These are phyloP conservation scores for Microcebus griseorufus DNA, from an alignment of 2,113 vertebrate species.

Conservation along the genomic window DNA sequence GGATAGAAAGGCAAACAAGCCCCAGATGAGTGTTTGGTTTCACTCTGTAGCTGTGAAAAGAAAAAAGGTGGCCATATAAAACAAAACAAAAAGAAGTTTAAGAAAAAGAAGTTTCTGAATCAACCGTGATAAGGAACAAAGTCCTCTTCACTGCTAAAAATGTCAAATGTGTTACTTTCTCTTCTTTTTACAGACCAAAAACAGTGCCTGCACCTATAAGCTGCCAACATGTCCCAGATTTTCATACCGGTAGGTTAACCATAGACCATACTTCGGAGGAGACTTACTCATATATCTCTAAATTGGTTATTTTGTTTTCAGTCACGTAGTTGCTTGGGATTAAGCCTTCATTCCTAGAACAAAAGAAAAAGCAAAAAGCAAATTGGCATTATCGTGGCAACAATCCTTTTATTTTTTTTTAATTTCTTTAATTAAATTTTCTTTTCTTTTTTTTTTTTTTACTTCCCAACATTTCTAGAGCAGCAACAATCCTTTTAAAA, in stretches of 20 bases:
- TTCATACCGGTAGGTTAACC: conserved; percentile 42
- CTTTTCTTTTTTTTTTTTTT: too few species aligned
- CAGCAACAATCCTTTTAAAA: background rate
- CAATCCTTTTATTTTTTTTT: background rate
- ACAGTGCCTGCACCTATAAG: background rate
- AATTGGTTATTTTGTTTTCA: conserved; percentile 85
- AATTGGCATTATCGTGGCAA: background rate
- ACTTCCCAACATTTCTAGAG: too few species aligned
- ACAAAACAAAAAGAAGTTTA: conserved; percentile 4
- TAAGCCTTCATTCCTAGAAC: conserved; percentile 91
- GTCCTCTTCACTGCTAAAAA: background rate
- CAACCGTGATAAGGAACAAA: conserved; percentile 2
- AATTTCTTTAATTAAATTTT: too few species aligned
- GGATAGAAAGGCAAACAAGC: background rate
- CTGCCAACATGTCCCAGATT: conserved; percentile 2
- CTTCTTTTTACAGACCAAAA: conserved; percentile 50
- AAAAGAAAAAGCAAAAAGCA: conserved; percentile 52
- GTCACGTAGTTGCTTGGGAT: conserved; percentile 93
- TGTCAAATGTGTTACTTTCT: conserved; percentile 61
- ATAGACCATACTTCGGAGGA: background rate
- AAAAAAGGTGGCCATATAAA: background rate
- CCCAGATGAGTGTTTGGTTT: background rate
- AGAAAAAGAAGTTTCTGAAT: conserved; percentile 47
- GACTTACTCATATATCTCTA: conserved; percentile 92
- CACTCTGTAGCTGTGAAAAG: background rate